Percentiles rank a stretch among this genome's conserved stretches.
Conservation (phyloP, 2,797 vertebrate genomes). For the Cuculus canorus region DNA sequence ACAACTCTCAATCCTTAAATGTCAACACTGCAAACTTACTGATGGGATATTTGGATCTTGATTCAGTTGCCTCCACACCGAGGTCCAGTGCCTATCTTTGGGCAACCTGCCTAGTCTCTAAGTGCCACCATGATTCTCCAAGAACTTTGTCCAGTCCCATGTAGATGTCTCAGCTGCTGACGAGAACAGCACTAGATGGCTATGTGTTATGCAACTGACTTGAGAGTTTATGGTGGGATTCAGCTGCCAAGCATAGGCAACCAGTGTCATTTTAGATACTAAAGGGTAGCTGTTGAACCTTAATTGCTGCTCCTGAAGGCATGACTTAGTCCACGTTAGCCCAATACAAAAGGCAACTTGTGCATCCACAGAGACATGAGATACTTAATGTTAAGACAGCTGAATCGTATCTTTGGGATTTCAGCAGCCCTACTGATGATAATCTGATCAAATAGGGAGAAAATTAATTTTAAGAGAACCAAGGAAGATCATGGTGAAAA, state of each 20-base stretch:
- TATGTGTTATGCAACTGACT: not conserved
- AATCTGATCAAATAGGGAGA: not conserved
- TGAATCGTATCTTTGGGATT: not conserved
- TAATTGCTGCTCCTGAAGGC: not conserved
- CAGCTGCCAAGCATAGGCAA: not conserved
- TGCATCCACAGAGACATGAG: not conserved
- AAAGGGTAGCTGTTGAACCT: not conserved
- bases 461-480: not conserved
- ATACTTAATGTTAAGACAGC: not conserved
- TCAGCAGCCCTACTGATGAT: not conserved
- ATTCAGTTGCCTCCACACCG: not conserved
- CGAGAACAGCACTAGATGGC: not conserved
- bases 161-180: not conserved
- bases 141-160: not conserved
- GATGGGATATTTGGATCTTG: not conserved
- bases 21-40: not conserved
- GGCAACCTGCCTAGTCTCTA: not conserved
- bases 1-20: not conserved
- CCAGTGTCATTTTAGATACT: not conserved
- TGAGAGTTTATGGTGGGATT: not conserved
- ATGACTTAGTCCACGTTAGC: not conserved
- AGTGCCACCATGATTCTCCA: rapidly evolving
- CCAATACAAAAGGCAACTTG: not conserved
- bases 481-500: not conserved
- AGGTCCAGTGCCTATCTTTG: not conserved